Evolutionary conservation across 1,140 invertebrate species (phyloP).

Genomic region (Bombus huntii): DNA sequence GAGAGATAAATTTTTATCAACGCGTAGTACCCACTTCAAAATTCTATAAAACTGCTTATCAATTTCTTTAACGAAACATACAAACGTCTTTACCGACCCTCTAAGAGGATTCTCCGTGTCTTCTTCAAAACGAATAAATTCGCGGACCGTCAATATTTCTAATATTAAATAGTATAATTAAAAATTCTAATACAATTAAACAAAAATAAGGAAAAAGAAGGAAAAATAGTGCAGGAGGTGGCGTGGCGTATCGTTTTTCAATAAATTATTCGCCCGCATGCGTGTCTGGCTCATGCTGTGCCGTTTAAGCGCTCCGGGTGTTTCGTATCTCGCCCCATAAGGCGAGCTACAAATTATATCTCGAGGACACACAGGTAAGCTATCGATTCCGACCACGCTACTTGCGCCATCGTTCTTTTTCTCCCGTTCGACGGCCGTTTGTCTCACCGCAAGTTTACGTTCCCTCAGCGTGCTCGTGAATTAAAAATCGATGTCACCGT

Average conservation of each 20-base stretch:
- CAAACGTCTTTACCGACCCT: too few relatives aligned
- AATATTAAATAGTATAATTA: not conserved
- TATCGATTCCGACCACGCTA: slow-evolving; percentile 5
- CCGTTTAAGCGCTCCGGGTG: not conserved
- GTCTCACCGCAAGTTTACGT: slow-evolving; percentile 15
- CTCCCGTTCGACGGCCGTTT: not conserved
- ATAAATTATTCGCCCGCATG: slow-evolving; percentile 10
- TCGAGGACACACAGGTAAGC: slow-evolving; percentile 19
- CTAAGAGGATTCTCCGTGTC: too few relatives aligned
- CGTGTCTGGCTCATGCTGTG: not conserved
- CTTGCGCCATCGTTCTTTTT: not conserved
- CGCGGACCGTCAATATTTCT: not conserved
- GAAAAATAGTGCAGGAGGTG: not conserved
- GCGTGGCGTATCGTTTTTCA: slow-evolving; percentile 4
- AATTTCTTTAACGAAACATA: too few relatives aligned
- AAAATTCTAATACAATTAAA: not conserved
- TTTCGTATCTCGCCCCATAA: slow-evolving; percentile 18
- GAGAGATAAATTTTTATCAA: not conserved
- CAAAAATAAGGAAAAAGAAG: not conserved
- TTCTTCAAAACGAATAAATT: too few relatives aligned
- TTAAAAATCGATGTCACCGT: slow-evolving; percentile 28
- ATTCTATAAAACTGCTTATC: not conserved
- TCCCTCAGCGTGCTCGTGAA: slow-evolving; percentile 33
- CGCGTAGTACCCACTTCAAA: not conserved
- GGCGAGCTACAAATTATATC: slow-evolving; percentile 28